phyloP scores from a whole-genome alignment of 1,140 invertebrate species.

The Aphelenchoides besseyi region DNA sequence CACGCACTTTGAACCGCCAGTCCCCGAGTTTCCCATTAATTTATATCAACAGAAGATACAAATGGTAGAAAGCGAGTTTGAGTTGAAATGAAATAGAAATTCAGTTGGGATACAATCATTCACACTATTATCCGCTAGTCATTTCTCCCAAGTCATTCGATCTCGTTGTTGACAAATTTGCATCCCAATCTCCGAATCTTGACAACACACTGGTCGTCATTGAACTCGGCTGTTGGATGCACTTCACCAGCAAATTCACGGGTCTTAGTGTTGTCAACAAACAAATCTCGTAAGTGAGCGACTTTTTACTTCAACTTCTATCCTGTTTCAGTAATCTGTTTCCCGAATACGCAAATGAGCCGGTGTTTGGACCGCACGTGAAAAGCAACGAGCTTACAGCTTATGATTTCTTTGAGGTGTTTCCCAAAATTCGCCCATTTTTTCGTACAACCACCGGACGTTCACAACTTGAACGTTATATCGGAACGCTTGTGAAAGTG shows the following conservation, averaged over 20 bases:
- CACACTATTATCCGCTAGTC: conserved; percentile 12
- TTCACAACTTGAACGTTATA: neutral
- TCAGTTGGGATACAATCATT: neutral
- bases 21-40: neutral
- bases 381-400: neutral
- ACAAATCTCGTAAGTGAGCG: neutral
- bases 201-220: conserved; percentile 1
- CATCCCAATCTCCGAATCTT: neutral
- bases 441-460: neutral
- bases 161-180: neutral
- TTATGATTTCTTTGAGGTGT: neutral
- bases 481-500: neutral
- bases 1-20: neutral
- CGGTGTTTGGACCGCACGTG: neutral
- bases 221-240: neutral
- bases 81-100: neutral
- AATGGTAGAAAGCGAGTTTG: neutral
- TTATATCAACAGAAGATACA: neutral
- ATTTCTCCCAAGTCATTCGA: neutral
- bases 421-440: neutral
- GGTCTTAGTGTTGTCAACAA: neutral
- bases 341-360: neutral
- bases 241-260: neutral
- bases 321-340: neutral
- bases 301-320: neutral